Conservation (phyloP, 2,113 vertebrate species). For the Cathartes aura region DNA sequence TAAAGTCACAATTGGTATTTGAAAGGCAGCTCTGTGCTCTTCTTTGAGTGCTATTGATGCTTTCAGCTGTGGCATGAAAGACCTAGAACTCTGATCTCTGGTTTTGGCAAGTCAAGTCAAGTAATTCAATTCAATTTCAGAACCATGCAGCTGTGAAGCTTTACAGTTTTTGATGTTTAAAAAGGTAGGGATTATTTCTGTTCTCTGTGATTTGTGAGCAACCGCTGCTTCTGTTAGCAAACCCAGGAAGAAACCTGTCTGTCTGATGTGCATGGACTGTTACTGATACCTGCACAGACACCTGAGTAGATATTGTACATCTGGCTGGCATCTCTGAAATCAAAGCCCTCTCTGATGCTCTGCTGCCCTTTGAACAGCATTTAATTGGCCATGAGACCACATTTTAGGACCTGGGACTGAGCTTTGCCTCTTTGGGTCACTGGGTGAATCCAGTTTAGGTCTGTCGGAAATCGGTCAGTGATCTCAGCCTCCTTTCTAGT, state of each 20-base stretch:
- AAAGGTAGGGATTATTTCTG: slow-evolving; percentile 58
- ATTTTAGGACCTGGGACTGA: not conserved
- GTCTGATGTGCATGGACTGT: slow-evolving; percentile 40
- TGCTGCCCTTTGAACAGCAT: slow-evolving; percentile 27
- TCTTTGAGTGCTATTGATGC: slow-evolving; percentile 43
- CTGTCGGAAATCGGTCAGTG: not conserved
- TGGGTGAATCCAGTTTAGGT: not conserved
- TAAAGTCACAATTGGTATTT: not conserved
- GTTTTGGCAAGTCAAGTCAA: slow-evolving; percentile 48
- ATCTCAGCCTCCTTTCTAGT: not conserved
- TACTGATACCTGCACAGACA: slow-evolving; percentile 4
- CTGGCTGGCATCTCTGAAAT: not conserved
- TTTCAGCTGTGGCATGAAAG: slow-evolving; percentile 60
- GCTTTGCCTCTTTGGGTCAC: not conserved
- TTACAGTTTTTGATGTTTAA: slow-evolving; percentile 35
- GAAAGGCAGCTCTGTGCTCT: slow-evolving; percentile 42
- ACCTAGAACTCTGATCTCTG: slow-evolving; percentile 66
- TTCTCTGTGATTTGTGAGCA: slow-evolving; percentile 46
- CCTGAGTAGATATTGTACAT: slow-evolving; percentile 11
- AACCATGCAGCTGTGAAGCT: slow-evolving; percentile 37
- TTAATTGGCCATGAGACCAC: slow-evolving; percentile 21
- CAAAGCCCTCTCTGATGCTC: not conserved
- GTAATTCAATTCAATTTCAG: slow-evolving; percentile 52
- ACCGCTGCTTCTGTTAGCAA: slow-evolving; percentile 34
- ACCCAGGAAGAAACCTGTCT: slow-evolving; percentile 47